Percentiles rank a stretch among this genome's conserved stretches.
Conservation (phyloP, 2,888 invertebrate genomes). For the Synergus laeviventris region DNA sequence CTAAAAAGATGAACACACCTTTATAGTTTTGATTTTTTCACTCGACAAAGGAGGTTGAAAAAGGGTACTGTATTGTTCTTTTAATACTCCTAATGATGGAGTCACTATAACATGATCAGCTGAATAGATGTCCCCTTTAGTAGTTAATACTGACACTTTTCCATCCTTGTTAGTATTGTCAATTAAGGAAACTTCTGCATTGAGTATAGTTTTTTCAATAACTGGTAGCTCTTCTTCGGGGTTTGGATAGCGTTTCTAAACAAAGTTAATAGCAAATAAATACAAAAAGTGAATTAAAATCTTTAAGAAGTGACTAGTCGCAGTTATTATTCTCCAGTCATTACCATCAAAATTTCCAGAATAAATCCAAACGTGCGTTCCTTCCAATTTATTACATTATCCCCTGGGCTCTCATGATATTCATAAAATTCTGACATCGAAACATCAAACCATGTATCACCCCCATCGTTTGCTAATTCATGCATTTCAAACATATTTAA, state of each 20-base stretch:
- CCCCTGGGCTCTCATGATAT: constrained; percentile 50
- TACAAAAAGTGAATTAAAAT: too few species aligned
- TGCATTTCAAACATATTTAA: neutral
- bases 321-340: too few species aligned
- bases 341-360: constrained; percentile 67
- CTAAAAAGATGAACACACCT: constrained; percentile 59
- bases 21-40: constrained; percentile 78
- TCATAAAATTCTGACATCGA: constrained; percentile 39
- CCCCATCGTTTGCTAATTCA: constrained; percentile 45
- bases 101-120: constrained; percentile 84
- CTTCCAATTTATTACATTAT: constrained; percentile 63
- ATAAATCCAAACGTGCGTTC: constrained; percentile 62
- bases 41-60: constrained; percentile 80
- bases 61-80: constrained; percentile 77
- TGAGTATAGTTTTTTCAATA: constrained; percentile 62
- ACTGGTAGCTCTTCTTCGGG: constrained; percentile 53
- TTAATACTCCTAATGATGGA: constrained; percentile 83
- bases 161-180: constrained; percentile 57
- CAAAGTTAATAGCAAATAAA: neutral
- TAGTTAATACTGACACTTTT: constrained; percentile 52
- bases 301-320: too few species aligned
- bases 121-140: constrained; percentile 77
- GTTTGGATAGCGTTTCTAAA: constrained; percentile 67
- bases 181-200: constrained; percentile 63
- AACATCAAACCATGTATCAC: constrained; percentile 52